Evolutionary conservation across 2,113 vertebrate genomes (phyloP).

Genomic region (Stictonetta naevosa): DNA sequence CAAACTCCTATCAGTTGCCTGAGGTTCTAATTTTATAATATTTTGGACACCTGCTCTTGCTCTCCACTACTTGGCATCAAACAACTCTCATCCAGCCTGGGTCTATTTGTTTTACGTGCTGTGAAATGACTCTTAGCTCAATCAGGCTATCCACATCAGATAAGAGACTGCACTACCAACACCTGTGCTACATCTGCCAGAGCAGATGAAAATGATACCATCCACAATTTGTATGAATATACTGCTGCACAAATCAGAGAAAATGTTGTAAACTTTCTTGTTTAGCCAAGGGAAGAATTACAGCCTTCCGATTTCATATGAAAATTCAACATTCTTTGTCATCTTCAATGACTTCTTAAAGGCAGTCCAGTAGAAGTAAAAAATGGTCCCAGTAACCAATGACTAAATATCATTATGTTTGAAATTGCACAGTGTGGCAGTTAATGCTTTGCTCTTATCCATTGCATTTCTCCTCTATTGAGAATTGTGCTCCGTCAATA

Average conservation of each 20-base stretch:
- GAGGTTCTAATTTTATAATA: background rate
- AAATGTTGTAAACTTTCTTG: background rate
- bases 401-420: background rate
- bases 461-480: background rate
- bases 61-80: background rate
- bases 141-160: background rate
- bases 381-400: background rate
- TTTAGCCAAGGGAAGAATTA: background rate
- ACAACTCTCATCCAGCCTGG: background rate
- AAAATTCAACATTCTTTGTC: background rate
- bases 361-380: background rate
- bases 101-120: background rate
- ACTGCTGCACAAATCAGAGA: background rate
- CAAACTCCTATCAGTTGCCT: background rate
- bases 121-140: background rate
- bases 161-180: background rate
- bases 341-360: background rate
- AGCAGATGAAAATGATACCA: background rate
- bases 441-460: background rate
- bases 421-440: background rate
- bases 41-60: background rate
- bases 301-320: background rate
- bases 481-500: background rate
- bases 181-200: background rate
- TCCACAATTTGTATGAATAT: background rate